These are phyloP conservation scores for Phrynocephalus versicolor DNA, from an alignment of 2,113 vertebrate genomes.

Conservation along the genomic window DNA sequence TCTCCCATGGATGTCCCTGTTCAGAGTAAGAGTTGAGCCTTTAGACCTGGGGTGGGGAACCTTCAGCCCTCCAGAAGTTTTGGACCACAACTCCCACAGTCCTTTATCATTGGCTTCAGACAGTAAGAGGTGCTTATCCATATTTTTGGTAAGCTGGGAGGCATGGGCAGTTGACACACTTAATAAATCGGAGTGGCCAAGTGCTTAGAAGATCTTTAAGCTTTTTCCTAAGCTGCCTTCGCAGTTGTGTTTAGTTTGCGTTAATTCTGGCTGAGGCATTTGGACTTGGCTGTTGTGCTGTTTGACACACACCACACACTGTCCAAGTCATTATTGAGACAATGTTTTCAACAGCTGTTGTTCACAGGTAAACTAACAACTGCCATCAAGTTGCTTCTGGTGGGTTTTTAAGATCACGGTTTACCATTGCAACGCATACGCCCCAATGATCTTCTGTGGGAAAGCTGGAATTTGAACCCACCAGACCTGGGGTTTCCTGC, in stretches of 20 bases:
- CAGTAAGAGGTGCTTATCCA: too few species aligned
- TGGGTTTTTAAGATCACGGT: too few species aligned
- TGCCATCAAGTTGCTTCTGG: too few species aligned
- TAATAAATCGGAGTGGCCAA: background rate
- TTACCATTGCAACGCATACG: too few species aligned
- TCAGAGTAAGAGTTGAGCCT: background rate
- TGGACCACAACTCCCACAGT: too few species aligned
- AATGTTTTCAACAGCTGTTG: background rate
- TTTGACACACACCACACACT: background rate
- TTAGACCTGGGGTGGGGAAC: too few species aligned
- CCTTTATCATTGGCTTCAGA: background rate
- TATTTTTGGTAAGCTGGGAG: background rate
- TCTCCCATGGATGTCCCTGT: background rate
- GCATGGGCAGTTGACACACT: too few species aligned
- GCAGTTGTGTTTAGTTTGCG: background rate
- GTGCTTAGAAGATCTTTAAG: background rate
- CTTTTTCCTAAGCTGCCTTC: background rate
- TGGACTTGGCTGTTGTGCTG: background rate
- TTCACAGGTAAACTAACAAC: background rate
- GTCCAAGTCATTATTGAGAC: background rate
- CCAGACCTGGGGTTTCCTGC: too few species aligned
- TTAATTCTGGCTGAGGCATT: background rate
- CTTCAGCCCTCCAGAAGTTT: too few species aligned
- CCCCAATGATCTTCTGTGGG: too few species aligned
- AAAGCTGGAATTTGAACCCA: too few species aligned